These are phyloP conservation scores for Cyclina sinensis DNA, from an alignment of 1,140 invertebrate genomes.

Conservation along the genomic window DNA sequence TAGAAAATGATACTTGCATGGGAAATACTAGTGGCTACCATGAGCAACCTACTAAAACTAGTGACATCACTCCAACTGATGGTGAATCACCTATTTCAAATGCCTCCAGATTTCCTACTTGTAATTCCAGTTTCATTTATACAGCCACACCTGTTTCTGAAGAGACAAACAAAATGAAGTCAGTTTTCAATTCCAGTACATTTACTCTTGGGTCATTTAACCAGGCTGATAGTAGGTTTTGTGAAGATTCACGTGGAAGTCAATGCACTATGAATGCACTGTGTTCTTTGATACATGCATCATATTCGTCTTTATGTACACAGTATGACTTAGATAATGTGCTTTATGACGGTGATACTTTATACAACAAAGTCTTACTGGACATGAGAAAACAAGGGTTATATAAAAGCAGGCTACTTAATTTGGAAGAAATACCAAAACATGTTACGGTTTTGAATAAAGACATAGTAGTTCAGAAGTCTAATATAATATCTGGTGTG, in stretches of 20 bases:
- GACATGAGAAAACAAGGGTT: neutral
- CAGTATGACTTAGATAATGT: neutral
- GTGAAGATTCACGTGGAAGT: conserved; percentile 1
- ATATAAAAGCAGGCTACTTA: neutral
- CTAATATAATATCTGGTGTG: too few species aligned
- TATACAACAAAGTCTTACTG: neutral
- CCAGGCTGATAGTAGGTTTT: neutral
- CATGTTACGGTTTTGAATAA: neutral
- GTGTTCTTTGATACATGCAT: neutral
- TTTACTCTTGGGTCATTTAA: conserved; percentile 6
- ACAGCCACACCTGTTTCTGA: too few species aligned
- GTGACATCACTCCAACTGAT: too few species aligned
- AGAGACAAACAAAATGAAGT: too few species aligned
- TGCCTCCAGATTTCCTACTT: too few species aligned
- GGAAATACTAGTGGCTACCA: too few species aligned
- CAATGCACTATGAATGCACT: neutral
- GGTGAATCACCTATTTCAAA: too few species aligned
- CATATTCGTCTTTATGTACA: neutral
- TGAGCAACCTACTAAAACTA: too few species aligned
- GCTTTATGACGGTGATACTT: neutral
- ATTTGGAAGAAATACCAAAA: neutral
- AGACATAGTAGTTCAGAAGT: neutral
- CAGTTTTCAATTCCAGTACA: too few species aligned
- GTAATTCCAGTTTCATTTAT: too few species aligned
- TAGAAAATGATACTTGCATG: too few species aligned